Percentiles rank a stretch among this genome's conserved stretches.
Evolutionary conservation across 2,113 vertebrate species (phyloP).

Genomic region (Piaya cayana): DNA sequence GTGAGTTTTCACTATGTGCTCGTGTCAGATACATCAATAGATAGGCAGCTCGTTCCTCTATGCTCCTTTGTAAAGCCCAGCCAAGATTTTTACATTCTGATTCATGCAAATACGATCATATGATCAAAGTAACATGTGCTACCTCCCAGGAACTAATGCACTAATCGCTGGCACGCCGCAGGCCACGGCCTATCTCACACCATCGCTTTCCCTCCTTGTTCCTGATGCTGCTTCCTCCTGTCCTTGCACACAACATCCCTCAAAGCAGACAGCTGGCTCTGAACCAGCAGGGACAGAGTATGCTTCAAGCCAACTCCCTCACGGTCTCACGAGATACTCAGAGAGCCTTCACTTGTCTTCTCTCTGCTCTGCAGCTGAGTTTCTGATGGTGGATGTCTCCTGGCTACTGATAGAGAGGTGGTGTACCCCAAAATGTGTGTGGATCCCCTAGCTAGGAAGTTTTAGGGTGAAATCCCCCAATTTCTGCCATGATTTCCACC

Average conservation of each 20-base stretch:
- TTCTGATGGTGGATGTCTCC: not conserved
- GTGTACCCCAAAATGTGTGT: not conserved
- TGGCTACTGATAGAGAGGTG: fast-evolving
- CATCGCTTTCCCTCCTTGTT: not conserved
- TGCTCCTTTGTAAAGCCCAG: constrained; percentile 40
- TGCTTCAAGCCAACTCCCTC: not conserved
- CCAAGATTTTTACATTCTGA: constrained; percentile 64
- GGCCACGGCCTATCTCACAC: not conserved
- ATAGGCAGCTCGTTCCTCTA: constrained; percentile 36
- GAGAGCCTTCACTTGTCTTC: not conserved
- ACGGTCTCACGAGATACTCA: fast-evolving
- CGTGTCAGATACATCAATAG: constrained; percentile 2
- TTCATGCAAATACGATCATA: constrained; percentile 55
- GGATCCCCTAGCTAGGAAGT: not conserved
- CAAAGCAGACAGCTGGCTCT: not conserved
- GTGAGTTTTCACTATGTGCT: not conserved
- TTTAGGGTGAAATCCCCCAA: not conserved
- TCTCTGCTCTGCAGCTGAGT: not conserved
- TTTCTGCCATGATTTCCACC: not conserved
- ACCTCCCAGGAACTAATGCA: constrained; percentile 52
- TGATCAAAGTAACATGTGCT: constrained; percentile 53
- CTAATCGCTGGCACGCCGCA: not conserved
- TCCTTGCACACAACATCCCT: not conserved
- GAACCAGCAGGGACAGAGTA: not conserved
- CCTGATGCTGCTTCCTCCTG: not conserved